These are phyloP conservation scores for Folsomia candida DNA, from an alignment of 2,888 invertebrate species.

Conservation along the genomic window DNA sequence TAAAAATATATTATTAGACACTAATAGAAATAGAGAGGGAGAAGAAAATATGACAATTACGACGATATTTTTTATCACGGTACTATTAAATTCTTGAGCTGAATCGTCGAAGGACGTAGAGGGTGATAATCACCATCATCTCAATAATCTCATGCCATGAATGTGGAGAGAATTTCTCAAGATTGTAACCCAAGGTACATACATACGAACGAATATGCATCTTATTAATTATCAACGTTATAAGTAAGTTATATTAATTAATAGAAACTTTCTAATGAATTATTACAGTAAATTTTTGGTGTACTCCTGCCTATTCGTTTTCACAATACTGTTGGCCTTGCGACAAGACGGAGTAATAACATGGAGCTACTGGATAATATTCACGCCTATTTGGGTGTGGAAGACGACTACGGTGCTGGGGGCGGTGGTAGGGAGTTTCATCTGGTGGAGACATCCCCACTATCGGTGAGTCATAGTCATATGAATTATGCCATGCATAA, in stretches of 20 bases:
- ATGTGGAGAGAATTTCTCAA: conserved; percentile 82
- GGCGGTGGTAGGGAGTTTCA: conserved; percentile 85
- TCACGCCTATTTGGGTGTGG: conserved; percentile 97
- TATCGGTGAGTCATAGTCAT: conserved; percentile 74
- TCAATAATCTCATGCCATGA: conserved; percentile 60
- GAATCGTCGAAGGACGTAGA: neutral
- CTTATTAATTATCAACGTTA: neutral
- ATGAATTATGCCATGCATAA: too few relatives aligned
- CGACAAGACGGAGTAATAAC: conserved; percentile 81
- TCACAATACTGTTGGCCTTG: conserved; percentile 85
- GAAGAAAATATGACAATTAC: too few relatives aligned
- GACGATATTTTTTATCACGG: too few relatives aligned
- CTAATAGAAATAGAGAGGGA: too few relatives aligned
- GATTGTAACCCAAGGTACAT: conserved; percentile 86
- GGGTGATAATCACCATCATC: neutral
- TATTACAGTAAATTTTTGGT: conserved; percentile 88
- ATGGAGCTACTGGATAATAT: conserved; percentile 95
- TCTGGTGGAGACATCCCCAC: conserved; percentile 95
- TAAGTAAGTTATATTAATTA: too few relatives aligned
- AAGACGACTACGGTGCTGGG: conserved; percentile 87
- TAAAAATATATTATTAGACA: too few relatives aligned
- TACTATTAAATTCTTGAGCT: too few relatives aligned
- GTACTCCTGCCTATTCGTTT: conserved; percentile 85
- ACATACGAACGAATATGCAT: neutral
- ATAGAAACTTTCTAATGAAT: too few relatives aligned